Percentiles rank a stretch among this genome's conserved stretches.
These are phyloP conservation scores for Steinernema khuongi DNA, from an alignment of 1,140 invertebrate species.

Conservation along the genomic window DNA sequence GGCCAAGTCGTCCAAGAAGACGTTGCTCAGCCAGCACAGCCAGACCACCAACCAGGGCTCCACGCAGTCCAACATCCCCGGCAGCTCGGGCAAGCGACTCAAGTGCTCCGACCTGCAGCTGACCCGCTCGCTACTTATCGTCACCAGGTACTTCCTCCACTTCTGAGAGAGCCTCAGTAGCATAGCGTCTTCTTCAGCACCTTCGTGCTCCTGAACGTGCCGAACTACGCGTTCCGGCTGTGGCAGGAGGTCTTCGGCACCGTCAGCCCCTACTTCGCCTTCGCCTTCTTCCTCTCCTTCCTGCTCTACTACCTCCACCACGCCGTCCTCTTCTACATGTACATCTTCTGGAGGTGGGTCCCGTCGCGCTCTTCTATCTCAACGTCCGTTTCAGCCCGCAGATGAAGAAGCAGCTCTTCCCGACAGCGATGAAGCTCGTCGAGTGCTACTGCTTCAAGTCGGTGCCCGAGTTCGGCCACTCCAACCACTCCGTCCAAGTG, in stretches of 20 bases:
- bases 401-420: constrained; percentile 58
- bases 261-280: constrained; percentile 29
- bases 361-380: constrained; percentile 45
- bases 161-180: not conserved
- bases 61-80: not conserved
- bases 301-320: constrained; percentile 58
- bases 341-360: constrained; percentile 50
- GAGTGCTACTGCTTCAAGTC: constrained; percentile 58
- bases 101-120: constrained; percentile 54
- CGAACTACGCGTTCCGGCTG: constrained; percentile 54
- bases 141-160: constrained; percentile 44
- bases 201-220: constrained; percentile 56
- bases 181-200: constrained; percentile 45
- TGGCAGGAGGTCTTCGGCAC: constrained; percentile 41
- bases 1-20: constrained; percentile 41
- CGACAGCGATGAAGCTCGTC: constrained; percentile 54
- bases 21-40: constrained; percentile 43
- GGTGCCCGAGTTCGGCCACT: constrained; percentile 55
- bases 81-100: constrained; percentile 24
- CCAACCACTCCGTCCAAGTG: constrained; percentile 34
- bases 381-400: constrained; percentile 51
- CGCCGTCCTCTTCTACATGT: constrained; percentile 58
- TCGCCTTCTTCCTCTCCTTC: constrained; percentile 54
- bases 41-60: constrained; percentile 44
- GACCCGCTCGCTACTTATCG: constrained; percentile 54